Evolutionary conservation across 2,113 vertebrate species (phyloP).

Genomic region (Gadus chalcogrammus): DNA sequence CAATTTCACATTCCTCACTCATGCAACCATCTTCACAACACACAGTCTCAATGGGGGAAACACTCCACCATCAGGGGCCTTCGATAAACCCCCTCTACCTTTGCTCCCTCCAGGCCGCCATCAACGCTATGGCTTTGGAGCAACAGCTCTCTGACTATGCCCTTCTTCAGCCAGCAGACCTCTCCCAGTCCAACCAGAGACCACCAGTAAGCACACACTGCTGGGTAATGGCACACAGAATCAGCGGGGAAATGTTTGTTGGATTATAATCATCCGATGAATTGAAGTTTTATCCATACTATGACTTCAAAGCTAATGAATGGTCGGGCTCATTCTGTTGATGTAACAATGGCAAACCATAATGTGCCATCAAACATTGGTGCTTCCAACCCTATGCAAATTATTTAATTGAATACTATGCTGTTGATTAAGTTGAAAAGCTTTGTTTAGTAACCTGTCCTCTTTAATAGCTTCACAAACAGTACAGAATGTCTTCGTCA

Average conservation of each 20-base stretch:
- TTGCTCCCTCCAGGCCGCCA: conserved; percentile 71
- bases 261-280: too few relatives aligned
- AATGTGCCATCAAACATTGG: too few relatives aligned
- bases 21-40: too few relatives aligned
- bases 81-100: not conserved
- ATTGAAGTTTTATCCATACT: too few relatives aligned
- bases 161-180: conserved; percentile 85
- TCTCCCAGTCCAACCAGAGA: conserved; percentile 72
- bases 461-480: not conserved
- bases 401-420: too few relatives aligned
- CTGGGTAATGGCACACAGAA: too few relatives aligned
- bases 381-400: too few relatives aligned
- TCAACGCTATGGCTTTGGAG: conserved; percentile 86
- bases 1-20: not conserved
- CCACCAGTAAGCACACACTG: conserved; percentile 63
- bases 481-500: not conserved
- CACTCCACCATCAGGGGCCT: not conserved
- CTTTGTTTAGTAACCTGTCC: not conserved
- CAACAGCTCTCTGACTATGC: conserved; percentile 87
- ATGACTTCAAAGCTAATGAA: too few relatives aligned
- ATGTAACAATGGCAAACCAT: too few relatives aligned
- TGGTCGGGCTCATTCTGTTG: too few relatives aligned
- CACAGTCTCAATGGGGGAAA: too few relatives aligned
- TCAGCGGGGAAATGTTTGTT: too few relatives aligned
- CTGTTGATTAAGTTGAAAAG: conserved; percentile 35